Conservation (phyloP, 1,140 invertebrate genomes). For the Megalopta genalis region DNA sequence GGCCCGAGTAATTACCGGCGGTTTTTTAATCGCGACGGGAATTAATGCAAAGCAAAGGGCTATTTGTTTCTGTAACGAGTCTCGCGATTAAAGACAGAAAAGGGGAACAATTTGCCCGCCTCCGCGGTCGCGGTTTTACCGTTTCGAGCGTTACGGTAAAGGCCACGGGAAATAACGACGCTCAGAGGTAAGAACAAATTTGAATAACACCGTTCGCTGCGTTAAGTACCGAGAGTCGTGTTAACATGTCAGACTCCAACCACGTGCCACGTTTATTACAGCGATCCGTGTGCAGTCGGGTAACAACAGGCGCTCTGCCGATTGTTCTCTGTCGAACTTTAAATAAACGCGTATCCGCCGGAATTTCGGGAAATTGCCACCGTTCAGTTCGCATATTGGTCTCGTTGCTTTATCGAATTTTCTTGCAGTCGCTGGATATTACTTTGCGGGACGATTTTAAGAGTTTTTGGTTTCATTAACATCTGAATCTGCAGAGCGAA, state of each 20-base stretch:
- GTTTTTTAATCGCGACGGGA: slow-evolving; percentile 39
- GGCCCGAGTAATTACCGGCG: slow-evolving; percentile 25
- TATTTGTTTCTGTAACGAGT: slow-evolving; percentile 24
- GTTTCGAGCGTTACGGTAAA: slow-evolving; percentile 34
- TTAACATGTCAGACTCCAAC: slow-evolving; percentile 43
- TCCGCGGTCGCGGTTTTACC: slow-evolving; percentile 8
- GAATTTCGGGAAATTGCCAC: too few relatives aligned
- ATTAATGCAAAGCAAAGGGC: slow-evolving; percentile 29
- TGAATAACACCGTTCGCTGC: slow-evolving; percentile 67
- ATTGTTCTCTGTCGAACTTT: too few relatives aligned
- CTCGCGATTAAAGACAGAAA: slow-evolving; percentile 21
- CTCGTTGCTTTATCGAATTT: too few relatives aligned
- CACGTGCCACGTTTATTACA: background rate
- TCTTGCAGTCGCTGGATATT: too few relatives aligned
- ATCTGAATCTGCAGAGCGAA: too few relatives aligned
- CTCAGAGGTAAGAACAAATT: slow-evolving; percentile 47
- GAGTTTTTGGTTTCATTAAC: too few relatives aligned
- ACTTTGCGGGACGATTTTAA: too few relatives aligned
- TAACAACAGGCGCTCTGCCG: too few relatives aligned
- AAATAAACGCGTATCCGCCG: too few relatives aligned
- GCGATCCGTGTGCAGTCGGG: too few relatives aligned
- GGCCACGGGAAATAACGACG: slow-evolving; percentile 39
- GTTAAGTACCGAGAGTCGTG: slow-evolving; percentile 61
- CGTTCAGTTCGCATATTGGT: too few relatives aligned
- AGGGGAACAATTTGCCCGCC: slow-evolving; percentile 3